phyloP scores from a whole-genome alignment of 2,888 invertebrate genomes.

The Diarsia dahlii region DNA sequence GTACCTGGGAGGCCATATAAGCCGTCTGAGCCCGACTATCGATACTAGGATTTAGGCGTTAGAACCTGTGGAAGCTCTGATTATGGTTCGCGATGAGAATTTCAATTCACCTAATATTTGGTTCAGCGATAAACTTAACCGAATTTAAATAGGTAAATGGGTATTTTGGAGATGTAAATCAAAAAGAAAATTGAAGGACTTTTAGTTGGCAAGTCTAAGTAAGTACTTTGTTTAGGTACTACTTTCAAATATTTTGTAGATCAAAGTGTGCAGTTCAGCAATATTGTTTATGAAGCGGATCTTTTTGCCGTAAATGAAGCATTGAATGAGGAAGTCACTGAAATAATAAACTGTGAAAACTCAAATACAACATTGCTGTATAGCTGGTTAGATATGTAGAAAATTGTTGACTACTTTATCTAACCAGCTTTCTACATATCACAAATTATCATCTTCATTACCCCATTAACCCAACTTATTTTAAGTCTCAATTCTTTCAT shows the following conservation, averaged over 20 bases:
- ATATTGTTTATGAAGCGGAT: not conserved
- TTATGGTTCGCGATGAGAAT: conserved; percentile 35
- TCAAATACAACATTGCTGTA: not conserved
- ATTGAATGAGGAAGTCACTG: not conserved
- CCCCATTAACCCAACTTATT: not conserved
- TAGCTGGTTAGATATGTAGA: not conserved
- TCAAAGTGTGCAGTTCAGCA: not conserved
- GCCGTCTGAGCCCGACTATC: conserved; percentile 54
- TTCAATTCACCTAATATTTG: conserved; percentile 33
- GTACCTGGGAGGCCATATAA: conserved; percentile 52
- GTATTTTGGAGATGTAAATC: not conserved
- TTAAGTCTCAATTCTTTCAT: not conserved
- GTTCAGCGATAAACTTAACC: conserved; percentile 4
- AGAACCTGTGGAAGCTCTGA: conserved; percentile 43
- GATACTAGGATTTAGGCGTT: conserved; percentile 52
- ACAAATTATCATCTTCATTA: not conserved
- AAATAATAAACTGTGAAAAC: not conserved
- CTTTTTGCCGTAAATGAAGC: not conserved
- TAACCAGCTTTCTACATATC: no score
- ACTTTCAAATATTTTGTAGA: not conserved
- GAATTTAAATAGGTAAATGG: not conserved
- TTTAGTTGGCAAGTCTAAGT: not conserved
- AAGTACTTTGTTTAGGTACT: not conserved
- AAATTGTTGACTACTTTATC: no score
- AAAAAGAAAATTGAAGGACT: not conserved